Conservation (phyloP, 2,797 vertebrate species). For the Propithecus perrieri region DNA sequence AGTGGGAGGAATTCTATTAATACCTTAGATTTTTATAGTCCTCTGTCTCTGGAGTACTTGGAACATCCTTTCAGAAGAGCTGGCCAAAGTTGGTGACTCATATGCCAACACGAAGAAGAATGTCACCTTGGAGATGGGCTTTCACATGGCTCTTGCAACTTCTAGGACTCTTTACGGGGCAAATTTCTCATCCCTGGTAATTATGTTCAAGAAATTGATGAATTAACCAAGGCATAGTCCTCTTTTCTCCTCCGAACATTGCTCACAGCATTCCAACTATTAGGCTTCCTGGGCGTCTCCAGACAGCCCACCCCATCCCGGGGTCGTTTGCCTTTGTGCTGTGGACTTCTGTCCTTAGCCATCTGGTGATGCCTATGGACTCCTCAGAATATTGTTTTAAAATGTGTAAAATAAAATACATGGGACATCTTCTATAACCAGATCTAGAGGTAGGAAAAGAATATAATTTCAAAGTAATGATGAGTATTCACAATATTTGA, state of each 20-base stretch:
- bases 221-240: background rate
- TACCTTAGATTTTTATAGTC: slow-evolving; percentile 53
- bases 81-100: slow-evolving; percentile 54
- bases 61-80: slow-evolving; percentile 37
- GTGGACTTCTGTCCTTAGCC: background rate
- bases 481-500: background rate
- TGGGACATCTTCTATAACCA: background rate
- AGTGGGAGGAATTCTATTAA: slow-evolving; percentile 72
- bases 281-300: background rate
- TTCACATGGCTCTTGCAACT: background rate
- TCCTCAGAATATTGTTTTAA: background rate
- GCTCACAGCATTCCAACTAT: background rate
- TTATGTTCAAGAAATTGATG: background rate
- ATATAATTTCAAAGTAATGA: background rate
- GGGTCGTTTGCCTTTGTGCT: background rate
- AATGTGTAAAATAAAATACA: slow-evolving; percentile 9
- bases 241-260: background rate
- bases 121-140: background rate
- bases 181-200: background rate
- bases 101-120: background rate
- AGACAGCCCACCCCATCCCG: background rate
- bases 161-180: background rate
- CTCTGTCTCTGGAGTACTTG: slow-evolving; percentile 22
- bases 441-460: background rate
- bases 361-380: background rate